Evolutionary conservation across 2,888 invertebrate species (phyloP).

Genomic region (Cataglyphis altisquamis): DNA sequence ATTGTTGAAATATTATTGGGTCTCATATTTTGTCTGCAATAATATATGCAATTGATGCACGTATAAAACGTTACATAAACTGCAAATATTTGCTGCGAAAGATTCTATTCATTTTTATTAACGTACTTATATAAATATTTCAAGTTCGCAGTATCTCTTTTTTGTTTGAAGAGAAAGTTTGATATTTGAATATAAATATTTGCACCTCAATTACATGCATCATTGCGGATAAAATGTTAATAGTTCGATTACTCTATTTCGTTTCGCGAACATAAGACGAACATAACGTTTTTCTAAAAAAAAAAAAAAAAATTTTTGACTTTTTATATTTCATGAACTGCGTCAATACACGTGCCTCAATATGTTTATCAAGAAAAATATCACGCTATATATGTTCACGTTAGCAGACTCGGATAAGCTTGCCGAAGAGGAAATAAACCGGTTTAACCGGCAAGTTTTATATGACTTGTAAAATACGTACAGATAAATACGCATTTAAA

Average conservation of each 20-base stretch:
- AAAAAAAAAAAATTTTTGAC: not conserved
- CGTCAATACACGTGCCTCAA: not conserved
- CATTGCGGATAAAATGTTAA: not conserved
- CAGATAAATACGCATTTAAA: not conserved
- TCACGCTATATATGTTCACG: constrained; percentile 4
- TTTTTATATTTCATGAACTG: not conserved
- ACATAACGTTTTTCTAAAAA: not conserved
- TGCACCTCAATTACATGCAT: not conserved
- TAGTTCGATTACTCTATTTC: not conserved
- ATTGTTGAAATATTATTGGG: not conserved
- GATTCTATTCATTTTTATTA: not conserved
- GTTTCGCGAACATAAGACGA: not conserved
- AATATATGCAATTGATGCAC: not conserved
- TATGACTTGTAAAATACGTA: constrained; percentile 24
- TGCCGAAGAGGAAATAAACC: constrained; percentile 45
- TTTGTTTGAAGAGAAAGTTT: not conserved
- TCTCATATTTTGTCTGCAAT: not conserved
- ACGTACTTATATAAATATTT: not conserved
- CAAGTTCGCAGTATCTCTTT: not conserved
- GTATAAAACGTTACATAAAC: not conserved
- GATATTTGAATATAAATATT: constrained; percentile 1
- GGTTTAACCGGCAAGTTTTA: constrained; percentile 44
- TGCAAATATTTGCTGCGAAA: not conserved
- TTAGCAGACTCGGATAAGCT: not conserved
- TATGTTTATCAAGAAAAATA: constrained; percentile 1